Conservation (phyloP, 2,113 vertebrate species). For the Oriolus oriolus region DNA sequence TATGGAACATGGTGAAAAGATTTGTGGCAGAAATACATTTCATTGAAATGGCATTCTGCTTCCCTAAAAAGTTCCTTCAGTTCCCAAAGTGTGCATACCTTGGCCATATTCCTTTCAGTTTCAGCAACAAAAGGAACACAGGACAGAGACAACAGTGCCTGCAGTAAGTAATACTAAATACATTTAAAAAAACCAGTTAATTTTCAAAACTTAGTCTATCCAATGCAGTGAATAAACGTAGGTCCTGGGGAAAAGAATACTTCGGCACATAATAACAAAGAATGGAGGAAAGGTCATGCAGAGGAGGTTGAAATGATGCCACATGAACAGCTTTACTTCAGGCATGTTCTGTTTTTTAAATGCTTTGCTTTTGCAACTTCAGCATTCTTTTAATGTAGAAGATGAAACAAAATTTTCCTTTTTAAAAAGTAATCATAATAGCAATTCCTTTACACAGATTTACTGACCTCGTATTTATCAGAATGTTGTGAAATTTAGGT, state of each 20-base stretch:
- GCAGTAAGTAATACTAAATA: background rate
- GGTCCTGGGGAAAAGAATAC: background rate
- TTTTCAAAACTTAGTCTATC: background rate
- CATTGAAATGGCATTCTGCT: background rate
- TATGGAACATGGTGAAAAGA: background rate
- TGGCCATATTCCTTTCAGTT: background rate
- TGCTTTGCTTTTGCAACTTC: conserved; percentile 7
- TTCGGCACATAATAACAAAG: background rate
- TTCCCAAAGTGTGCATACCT: background rate
- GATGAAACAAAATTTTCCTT: background rate
- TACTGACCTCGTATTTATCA: background rate
- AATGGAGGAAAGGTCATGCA: background rate
- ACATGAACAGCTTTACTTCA: background rate
- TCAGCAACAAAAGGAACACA: background rate
- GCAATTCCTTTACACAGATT: background rate
- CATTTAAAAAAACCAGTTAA: background rate
- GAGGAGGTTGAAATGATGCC: background rate
- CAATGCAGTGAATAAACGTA: background rate
- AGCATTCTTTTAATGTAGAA: conserved; percentile 33
- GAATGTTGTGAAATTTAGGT: background rate
- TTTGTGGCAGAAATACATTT: background rate
- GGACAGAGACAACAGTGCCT: background rate
- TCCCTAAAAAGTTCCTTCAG: background rate
- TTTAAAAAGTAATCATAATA: background rate
- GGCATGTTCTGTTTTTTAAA: conserved; percentile 27